These are phyloP conservation scores for Oryzias curvinotus DNA, from an alignment of 2,113 vertebrate species.

Conservation along the genomic window DNA sequence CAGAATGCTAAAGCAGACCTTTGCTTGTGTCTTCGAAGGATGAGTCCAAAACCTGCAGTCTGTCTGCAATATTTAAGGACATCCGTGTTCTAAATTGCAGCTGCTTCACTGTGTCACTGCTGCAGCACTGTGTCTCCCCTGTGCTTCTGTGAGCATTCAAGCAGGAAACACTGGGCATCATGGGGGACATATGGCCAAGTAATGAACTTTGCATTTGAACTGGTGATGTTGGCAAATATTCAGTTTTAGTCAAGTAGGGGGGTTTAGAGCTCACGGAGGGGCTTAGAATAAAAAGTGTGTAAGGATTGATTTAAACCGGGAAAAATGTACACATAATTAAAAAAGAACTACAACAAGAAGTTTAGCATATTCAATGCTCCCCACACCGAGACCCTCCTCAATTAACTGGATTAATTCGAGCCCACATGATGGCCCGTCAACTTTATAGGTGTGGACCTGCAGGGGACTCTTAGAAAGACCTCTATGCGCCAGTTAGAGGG, in stretches of 20 bases:
- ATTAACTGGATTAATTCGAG: constrained; percentile 16
- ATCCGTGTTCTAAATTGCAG: background rate
- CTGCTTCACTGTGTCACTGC: constrained; percentile 12
- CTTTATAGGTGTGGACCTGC: background rate
- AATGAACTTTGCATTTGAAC: constrained; percentile 34
- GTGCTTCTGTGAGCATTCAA: constrained; percentile 26
- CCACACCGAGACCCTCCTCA: constrained; percentile 6
- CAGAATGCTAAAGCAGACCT: constrained; percentile 22
- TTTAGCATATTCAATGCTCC: background rate
- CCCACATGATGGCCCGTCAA: constrained; percentile 12
- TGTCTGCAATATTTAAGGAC: no score
- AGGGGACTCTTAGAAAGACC: constrained; percentile 4
- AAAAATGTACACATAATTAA: no score
- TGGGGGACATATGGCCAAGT: constrained; percentile 45
- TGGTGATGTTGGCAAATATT: constrained; percentile 40
- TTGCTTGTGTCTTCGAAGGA: constrained; percentile 6
- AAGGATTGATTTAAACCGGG: no score
- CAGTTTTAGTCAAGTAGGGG: constrained; percentile 10
- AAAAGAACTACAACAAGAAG: no score
- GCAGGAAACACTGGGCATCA: constrained; percentile 43
- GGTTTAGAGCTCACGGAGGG: background rate
- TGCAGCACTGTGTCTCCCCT: constrained; percentile 15
- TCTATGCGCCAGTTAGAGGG: background rate
- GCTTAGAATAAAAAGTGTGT: no score
- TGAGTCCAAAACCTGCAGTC: no score